phyloP scores from a whole-genome alignment of 64 coral and sea anemone genomes.

The Exaiptasia diaphana region DNA sequence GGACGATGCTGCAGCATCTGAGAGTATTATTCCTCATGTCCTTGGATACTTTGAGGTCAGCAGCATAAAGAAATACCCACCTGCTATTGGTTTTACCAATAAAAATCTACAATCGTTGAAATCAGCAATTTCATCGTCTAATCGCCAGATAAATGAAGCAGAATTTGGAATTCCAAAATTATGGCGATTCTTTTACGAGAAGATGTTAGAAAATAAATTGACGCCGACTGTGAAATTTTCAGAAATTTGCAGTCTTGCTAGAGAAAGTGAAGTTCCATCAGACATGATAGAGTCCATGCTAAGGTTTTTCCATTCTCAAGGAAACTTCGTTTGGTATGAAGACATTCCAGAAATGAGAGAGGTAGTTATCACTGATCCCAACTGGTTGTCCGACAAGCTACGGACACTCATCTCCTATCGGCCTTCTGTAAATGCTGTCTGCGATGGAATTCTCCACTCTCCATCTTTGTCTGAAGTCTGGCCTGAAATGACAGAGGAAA shows the following conservation, averaged over 20 bases:
- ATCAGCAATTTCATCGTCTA: slow-evolving; percentile 3
- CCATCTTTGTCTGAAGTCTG: slow-evolving; percentile 47
- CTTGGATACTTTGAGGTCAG: slow-evolving; percentile 72
- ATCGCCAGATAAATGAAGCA: slow-evolving; percentile 34
- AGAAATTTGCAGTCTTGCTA: slow-evolving; percentile 35
- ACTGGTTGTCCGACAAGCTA: slow-evolving; percentile 74
- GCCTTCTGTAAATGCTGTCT: slow-evolving; percentile 39
- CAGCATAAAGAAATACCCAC: slow-evolving; percentile 40
- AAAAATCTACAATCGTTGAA: slow-evolving; percentile 59
- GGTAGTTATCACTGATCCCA: slow-evolving; percentile 60
- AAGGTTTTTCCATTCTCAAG: slow-evolving; percentile 77
- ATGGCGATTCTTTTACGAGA: slow-evolving; percentile 65
- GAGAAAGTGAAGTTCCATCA: slow-evolving; percentile 46
- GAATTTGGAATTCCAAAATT: slow-evolving; percentile 68
- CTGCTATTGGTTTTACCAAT: slow-evolving; percentile 59
- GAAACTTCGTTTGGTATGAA: slow-evolving; percentile 75
- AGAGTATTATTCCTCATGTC: slow-evolving; percentile 56
- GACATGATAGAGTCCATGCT: slow-evolving; percentile 63
- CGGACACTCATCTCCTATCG: slow-evolving; percentile 48
- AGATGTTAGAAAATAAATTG: slow-evolving; percentile 58
- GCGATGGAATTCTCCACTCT: slow-evolving; percentile 49
- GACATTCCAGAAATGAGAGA: slow-evolving; percentile 66
- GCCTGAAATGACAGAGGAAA: slow-evolving; percentile 43
- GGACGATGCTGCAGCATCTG: slow-evolving; percentile 33
- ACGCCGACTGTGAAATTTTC: slow-evolving; percentile 50